Percentiles rank a stretch among this genome's conserved stretches.
These are phyloP conservation scores for Pantala flavescens DNA, from an alignment of 1,140 invertebrate genomes.

Conservation along the genomic window DNA sequence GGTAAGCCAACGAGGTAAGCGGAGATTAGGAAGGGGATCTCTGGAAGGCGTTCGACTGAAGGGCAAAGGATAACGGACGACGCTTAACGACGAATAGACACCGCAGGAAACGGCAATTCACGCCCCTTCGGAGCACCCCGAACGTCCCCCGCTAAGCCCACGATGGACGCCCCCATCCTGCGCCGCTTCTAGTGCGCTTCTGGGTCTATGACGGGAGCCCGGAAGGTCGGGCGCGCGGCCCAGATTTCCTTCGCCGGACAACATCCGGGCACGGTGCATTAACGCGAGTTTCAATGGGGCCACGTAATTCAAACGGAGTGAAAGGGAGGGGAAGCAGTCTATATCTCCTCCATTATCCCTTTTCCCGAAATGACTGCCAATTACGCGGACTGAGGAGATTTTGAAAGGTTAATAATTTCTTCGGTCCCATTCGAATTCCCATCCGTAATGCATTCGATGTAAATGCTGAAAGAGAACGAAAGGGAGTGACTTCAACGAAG, in stretches of 20 bases:
- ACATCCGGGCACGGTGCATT: conserved; percentile 6
- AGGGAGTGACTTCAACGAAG: too few relatives aligned
- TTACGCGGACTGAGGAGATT: too few relatives aligned
- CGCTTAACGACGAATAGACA: neutral
- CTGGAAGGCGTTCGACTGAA: neutral
- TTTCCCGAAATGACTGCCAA: too few relatives aligned
- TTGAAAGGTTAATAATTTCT: too few relatives aligned
- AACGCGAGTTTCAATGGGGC: neutral
- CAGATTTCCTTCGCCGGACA: neutral
- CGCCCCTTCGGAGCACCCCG: neutral
- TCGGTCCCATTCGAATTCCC: too few relatives aligned
- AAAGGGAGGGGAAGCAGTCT: neutral
- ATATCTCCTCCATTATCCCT: too few relatives aligned
- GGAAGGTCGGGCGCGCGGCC: neutral
- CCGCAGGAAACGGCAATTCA: neutral
- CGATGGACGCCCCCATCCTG: too few relatives aligned
- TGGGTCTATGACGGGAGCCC: neutral
- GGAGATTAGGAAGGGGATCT: neutral
- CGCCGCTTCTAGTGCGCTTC: neutral
- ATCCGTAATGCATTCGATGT: too few relatives aligned
- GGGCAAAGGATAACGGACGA: neutral
- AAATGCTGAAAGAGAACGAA: too few relatives aligned
- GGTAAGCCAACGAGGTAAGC: neutral
- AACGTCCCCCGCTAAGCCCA: too few relatives aligned
- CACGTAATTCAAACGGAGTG: conserved; percentile 1